Percentiles rank a stretch among this genome's conserved stretches.
Evolutionary conservation across 2,113 vertebrate genomes (phyloP).

Genomic region (Pedetes capensis): DNA sequence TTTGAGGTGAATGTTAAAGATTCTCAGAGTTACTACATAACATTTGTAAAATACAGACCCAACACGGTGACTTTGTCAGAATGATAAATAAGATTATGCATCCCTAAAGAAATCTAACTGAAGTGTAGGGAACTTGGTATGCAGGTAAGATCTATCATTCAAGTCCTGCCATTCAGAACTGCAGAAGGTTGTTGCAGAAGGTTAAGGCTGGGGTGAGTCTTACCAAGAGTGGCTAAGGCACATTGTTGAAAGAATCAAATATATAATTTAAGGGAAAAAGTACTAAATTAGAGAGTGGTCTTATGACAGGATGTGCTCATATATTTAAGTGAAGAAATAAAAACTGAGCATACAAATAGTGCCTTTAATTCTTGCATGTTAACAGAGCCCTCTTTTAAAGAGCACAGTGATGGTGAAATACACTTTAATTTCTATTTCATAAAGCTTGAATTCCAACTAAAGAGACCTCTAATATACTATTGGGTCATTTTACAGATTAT

Average conservation of each 20-base stretch:
- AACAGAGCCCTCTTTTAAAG: slow-evolving; percentile 7
- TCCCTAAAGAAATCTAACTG: background rate
- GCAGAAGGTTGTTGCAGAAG: background rate
- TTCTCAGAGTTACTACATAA: slow-evolving; percentile 3
- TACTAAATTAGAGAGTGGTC: background rate
- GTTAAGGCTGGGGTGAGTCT: background rate
- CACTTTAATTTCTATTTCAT: slow-evolving; percentile 19
- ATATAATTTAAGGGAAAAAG: slow-evolving; percentile 7
- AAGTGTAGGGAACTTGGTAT: background rate
- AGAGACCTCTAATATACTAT: background rate
- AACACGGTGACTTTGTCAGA: background rate
- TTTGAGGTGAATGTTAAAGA: slow-evolving; percentile 44
- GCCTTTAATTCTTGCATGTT: slow-evolving; percentile 5
- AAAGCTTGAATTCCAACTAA: background rate
- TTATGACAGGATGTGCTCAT: slow-evolving; percentile 9
- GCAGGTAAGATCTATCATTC: background rate
- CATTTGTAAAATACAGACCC: slow-evolving; percentile 21
- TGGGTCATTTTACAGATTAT: background rate
- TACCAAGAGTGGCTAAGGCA: background rate
- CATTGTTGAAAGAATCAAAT: background rate
- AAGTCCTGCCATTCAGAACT: background rate
- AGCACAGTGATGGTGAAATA: background rate
- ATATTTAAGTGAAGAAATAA: background rate
- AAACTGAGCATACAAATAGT: background rate
- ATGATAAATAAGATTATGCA: background rate